phyloP scores from a whole-genome alignment of 2,113 vertebrate genomes.

The Anhinga rufa region DNA sequence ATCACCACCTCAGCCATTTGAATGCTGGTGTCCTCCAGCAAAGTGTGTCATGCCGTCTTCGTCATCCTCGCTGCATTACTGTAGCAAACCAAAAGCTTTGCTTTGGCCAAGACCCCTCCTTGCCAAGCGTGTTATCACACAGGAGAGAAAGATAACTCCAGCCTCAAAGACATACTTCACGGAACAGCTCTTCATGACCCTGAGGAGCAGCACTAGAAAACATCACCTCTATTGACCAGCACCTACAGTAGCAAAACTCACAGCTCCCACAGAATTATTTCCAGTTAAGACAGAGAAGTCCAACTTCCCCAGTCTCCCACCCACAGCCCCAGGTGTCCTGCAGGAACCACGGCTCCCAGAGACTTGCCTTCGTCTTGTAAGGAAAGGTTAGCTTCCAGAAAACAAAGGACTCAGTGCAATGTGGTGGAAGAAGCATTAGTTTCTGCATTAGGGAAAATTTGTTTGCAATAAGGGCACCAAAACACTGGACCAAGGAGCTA shows the following conservation, averaged over 20 bases:
- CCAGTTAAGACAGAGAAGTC: neutral
- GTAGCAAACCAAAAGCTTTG: neutral
- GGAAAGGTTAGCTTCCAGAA: neutral
- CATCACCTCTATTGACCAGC: neutral
- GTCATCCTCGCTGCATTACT: neutral
- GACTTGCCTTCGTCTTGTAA: neutral
- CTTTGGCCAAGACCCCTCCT: neutral
- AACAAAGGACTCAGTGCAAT: neutral
- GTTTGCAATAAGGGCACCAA: neutral
- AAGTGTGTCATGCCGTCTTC: rapidly evolving
- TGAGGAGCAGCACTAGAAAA: neutral
- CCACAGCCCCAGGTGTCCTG: neutral
- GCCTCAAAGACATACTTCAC: neutral
- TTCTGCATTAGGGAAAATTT: neutral
- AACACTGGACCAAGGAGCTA: neutral
- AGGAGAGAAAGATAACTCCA: neutral
- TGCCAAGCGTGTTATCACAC: neutral
- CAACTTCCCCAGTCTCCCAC: neutral
- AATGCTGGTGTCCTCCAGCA: neutral
- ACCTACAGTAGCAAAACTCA: neutral
- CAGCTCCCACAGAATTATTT: neutral
- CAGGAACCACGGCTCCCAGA: neutral
- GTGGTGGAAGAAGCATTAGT: neutral
- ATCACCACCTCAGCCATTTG: neutral
- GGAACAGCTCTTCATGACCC: neutral